Percentiles rank a stretch among this genome's conserved stretches.
phyloP scores from a whole-genome alignment of 37 sponge, comb jelly and placozoan genomes.

The Dysidea cf. avara region DNA sequence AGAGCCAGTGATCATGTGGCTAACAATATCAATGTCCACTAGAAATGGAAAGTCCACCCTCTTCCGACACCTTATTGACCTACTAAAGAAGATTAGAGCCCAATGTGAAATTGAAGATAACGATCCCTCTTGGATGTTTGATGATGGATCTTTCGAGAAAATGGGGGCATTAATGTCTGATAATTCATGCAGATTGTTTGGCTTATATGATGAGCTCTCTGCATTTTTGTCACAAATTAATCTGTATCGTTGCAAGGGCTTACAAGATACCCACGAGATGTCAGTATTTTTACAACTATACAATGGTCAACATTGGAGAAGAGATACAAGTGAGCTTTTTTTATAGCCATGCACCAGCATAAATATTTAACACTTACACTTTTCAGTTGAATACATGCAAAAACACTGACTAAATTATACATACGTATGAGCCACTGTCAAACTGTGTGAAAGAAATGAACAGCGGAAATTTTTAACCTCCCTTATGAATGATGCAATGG shows the following conservation, averaged over 20 bases:
- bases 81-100: background rate
- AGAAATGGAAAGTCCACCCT: conserved; percentile 19
- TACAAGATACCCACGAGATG: conserved; percentile 36
- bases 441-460: no score
- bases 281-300: conserved; percentile 36
- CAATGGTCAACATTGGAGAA: conserved; percentile 24
- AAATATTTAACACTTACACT: no score
- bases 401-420: no score
- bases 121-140: conserved; percentile 24
- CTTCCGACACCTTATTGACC: background rate
- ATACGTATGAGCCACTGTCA: no score
- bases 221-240: conserved; percentile 50
- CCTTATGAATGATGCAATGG: no score
- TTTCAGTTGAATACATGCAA: no score
- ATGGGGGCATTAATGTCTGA: conserved; percentile 52
- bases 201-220: conserved; percentile 49
- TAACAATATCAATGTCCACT: conserved; percentile 13
- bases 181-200: conserved; percentile 18
- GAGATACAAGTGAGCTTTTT: conserved; percentile 34
- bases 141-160: conserved; percentile 48
- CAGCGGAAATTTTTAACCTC: no score
- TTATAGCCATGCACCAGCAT: no score
- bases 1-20: conserved; percentile 34
- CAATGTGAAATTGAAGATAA: background rate
- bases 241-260: conserved; percentile 10